Evolutionary conservation across 2,888 invertebrate genomes (phyloP).

Genomic region (Lepidochrysops patricia): DNA sequence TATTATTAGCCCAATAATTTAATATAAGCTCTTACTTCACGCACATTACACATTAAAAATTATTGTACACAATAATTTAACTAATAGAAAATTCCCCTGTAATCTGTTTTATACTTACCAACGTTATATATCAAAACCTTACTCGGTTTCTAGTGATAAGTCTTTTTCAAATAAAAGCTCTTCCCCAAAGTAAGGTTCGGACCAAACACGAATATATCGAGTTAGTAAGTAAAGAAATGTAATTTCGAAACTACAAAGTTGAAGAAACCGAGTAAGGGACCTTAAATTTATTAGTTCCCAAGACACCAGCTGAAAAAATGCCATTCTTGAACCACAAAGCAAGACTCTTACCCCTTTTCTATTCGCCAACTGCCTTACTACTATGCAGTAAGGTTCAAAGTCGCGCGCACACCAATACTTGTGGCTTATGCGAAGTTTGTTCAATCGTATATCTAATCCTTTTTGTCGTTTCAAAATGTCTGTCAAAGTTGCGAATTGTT

Average conservation of each 20-base stretch:
- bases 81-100: no score
- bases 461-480: conserved; percentile 56
- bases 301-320: conserved; percentile 50
- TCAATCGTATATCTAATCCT: conserved; percentile 46
- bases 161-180: background rate
- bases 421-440: conserved; percentile 22
- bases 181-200: background rate
- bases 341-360: background rate
- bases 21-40: background rate
- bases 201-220: background rate
- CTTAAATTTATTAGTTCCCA: conserved; percentile 11
- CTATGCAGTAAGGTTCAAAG: conserved; percentile 29
- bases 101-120: no score
- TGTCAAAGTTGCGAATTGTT: conserved; percentile 69
- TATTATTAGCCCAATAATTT: background rate
- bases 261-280: conserved; percentile 4
- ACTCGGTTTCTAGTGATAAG: background rate
- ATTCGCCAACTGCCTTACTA: conserved; percentile 22
- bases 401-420: conserved; percentile 21
- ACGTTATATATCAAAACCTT: no score
- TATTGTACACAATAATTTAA: no score
- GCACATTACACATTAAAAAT: no score
- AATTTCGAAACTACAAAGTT: conserved; percentile 10
- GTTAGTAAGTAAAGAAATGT: background rate
- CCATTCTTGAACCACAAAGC: conserved; percentile 18